Evolutionary conservation across 2,797 vertebrate species (phyloP), one percentile per base, ranked within the genome.

Genomic region (Onychomys arenicola): DNA sequence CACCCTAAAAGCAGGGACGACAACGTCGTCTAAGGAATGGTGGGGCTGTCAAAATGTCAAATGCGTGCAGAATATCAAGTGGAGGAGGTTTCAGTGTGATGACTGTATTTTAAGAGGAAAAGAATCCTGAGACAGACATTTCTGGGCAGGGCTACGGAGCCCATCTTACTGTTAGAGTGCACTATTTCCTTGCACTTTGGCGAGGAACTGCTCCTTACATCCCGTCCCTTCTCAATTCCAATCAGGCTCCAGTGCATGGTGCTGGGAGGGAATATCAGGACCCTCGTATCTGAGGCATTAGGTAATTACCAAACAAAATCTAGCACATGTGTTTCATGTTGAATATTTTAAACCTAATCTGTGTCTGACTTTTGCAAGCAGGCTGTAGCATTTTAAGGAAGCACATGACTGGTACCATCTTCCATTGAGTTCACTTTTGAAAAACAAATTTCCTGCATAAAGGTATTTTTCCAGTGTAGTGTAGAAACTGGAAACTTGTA

Each of bases 381-480:
- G 71, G 34, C 2, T 9, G 37, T 76, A 78, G 32, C 11, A 52
- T 83, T 82, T 93, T 37, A 4, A 89, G 71, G 83, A 93, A 94
- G 52, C 40, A 91, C 43, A 84, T 69, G 61, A 67, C 77, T 84
- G 81, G 32, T 78, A 81, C 29, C 0, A 59, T 90, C 78, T 63
- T 92, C 23, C 55, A 75, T 34, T 61, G 29, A 95, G 87, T 93
- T 94, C 57, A 55, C 5, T 89, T 93, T 94, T 95, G 82, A 95
- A 81, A 88, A 97, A 65, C 49, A 75, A 40, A 57, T 95, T 94
- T 97, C 78, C 82, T 92, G 65, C 17, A 1, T 91, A 69, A 82
- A 83, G 67, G 49, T 84, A 65, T 86, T 89, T 88, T 76, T 73
- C 40, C 88, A 40, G 6, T 59, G 37, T 76, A 83, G 37, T 65